Evolutionary conservation across 2,888 invertebrate species (phyloP).

Genomic region (Chromoteleia sp.): DNA sequence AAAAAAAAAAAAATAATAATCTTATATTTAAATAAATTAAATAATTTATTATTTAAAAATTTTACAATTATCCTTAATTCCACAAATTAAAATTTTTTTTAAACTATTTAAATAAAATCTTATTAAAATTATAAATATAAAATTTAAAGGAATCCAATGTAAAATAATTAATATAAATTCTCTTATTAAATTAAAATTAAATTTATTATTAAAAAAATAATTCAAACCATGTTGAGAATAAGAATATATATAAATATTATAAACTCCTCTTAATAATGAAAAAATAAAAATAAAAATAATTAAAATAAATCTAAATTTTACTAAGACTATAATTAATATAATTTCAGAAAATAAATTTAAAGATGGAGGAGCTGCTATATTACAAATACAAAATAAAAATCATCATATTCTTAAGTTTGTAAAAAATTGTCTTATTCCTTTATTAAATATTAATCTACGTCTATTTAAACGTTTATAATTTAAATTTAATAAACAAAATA

Average conservation of each 20-base stretch:
- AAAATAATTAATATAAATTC: slow-evolving; percentile 88
- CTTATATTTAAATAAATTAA: slow-evolving; percentile 84
- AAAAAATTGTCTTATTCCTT: slow-evolving; percentile 87
- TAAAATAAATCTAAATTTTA: slow-evolving; percentile 80
- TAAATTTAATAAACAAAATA: slow-evolving; percentile 89
- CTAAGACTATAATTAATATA: slow-evolving; percentile 87
- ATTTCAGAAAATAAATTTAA: too few relatives aligned
- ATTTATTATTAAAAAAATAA: slow-evolving; percentile 82
- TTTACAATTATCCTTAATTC: slow-evolving; percentile 85
- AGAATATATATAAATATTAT: slow-evolving; percentile 88
- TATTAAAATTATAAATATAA: slow-evolving; percentile 72
- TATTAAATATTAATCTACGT: slow-evolving; percentile 88
- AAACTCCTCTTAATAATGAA: slow-evolving; percentile 88
- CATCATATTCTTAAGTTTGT: slow-evolving; percentile 87
- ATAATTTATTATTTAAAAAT: slow-evolving; percentile 85
- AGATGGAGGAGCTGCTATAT: slow-evolving; percentile 90
- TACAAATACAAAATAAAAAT: slow-evolving; percentile 88
- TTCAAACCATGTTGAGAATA: slow-evolving; percentile 87
- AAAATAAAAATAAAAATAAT: slow-evolving; percentile 86
- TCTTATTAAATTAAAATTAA: slow-evolving; percentile 71
- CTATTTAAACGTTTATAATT: slow-evolving; percentile 87
- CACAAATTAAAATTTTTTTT: slow-evolving; percentile 89
- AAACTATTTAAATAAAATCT: slow-evolving; percentile 88
- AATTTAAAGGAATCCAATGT: slow-evolving; percentile 88
- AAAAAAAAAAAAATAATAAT: slow-evolving; percentile 73